phyloP scores from a whole-genome alignment of 2,888 invertebrate species.

The Drosophila eohydei region DNA sequence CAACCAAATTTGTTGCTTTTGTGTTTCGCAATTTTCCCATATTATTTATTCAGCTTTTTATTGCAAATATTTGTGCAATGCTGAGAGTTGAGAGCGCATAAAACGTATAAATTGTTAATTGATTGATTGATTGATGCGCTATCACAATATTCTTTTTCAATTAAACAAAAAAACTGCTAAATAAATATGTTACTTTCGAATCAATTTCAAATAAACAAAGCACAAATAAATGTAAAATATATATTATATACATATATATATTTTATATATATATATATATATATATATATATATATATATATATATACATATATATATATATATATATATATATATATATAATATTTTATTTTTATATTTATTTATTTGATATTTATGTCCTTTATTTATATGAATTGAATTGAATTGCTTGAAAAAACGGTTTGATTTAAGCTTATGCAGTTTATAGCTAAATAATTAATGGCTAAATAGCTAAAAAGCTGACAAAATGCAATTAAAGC shows the following conservation, averaged over 20 bases:
- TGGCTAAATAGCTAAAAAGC: not conserved
- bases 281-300: not conserved
- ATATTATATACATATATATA: no score
- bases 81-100: not conserved
- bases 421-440: no score
- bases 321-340: not conserved
- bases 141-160: conserved; percentile 5
- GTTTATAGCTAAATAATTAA: not conserved
- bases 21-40: not conserved
- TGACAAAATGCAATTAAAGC: not conserved
- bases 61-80: not conserved
- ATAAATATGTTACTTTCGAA: not conserved
- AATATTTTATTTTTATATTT: not conserved
- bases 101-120: conserved; percentile 20
- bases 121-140: conserved; percentile 39
- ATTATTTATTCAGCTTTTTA: not conserved
- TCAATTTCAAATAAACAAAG: not conserved
- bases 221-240: not conserved
- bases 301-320: not conserved
- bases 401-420: no score
- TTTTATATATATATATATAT: not conserved
- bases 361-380: no score
- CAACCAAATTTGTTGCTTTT: not conserved
- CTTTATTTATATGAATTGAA: no score
- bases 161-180: not conserved